Conservation (phyloP, 2,888 invertebrate species). For the Pollenia angustigena region DNA sequence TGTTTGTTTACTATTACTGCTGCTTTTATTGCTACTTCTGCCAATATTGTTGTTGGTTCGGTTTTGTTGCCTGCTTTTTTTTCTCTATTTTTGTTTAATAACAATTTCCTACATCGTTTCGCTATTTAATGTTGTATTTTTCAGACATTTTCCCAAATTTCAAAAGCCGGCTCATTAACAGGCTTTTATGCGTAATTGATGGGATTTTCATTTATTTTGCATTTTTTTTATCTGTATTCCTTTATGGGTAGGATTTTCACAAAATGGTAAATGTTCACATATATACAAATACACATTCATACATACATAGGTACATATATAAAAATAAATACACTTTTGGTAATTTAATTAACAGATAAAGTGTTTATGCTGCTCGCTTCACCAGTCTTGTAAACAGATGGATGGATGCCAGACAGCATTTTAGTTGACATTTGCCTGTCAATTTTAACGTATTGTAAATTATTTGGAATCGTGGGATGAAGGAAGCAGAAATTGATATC, state of each 20-base stretch:
- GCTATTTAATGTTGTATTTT: slow-evolving; percentile 14
- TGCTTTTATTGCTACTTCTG: slow-evolving; percentile 28
- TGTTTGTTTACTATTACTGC: slow-evolving; percentile 8
- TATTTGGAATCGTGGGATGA: no score
- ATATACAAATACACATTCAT: background rate
- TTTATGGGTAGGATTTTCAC: slow-evolving; percentile 39
- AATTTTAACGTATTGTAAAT: background rate
- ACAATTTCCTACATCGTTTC: slow-evolving; percentile 11
- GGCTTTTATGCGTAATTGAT: slow-evolving; percentile 58
- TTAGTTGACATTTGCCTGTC: slow-evolving; percentile 44
- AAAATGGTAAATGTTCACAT: slow-evolving; percentile 32
- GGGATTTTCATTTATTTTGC: slow-evolving; percentile 36
- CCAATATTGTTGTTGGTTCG: background rate
- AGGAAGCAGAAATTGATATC: no score
- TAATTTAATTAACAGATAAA: slow-evolving; percentile 60
- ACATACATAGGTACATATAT: background rate
- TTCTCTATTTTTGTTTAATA: slow-evolving; percentile 1
- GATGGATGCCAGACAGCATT: slow-evolving; percentile 30
- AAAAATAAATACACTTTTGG: background rate
- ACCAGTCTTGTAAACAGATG: slow-evolving; percentile 8
- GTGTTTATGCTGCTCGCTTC: slow-evolving; percentile 23
- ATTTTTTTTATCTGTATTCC: slow-evolving; percentile 20
- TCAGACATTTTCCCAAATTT: slow-evolving; percentile 35
- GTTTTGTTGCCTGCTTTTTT: background rate
- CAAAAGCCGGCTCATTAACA: slow-evolving; percentile 66